These are phyloP conservation scores for Volucella bombylans DNA, from an alignment of 2,888 invertebrate genomes.

Conservation along the genomic window DNA sequence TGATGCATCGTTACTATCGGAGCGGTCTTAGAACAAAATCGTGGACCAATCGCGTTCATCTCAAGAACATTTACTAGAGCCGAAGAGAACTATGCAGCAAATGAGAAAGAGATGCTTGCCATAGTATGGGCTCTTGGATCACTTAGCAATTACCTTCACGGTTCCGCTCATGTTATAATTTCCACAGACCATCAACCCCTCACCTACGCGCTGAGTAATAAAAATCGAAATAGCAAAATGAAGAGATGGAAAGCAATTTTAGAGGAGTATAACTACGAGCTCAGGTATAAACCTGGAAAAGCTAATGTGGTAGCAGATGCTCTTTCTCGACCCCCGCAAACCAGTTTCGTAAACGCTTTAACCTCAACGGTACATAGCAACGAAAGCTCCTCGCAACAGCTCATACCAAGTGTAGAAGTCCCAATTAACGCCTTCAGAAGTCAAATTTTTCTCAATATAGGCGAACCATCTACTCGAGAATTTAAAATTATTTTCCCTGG, in stretches of 20 bases:
- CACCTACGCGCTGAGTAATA: no score
- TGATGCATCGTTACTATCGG: background rate
- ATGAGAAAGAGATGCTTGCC: no score
- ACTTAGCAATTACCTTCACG: no score
- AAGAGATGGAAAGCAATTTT: no score
- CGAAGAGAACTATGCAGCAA: no score
- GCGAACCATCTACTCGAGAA: conserved; percentile 15
- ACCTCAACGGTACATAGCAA: conserved; percentile 4
- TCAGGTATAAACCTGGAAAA: conserved; percentile 5
- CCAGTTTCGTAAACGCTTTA: background rate
- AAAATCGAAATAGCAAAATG: no score
- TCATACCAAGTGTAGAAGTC: background rate
- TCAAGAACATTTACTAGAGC: no score
- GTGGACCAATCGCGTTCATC: no score
- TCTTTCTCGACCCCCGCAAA: conserved; percentile 2
- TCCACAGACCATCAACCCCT: no score
- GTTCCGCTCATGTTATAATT: no score
- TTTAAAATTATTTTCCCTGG: conserved; percentile 21
- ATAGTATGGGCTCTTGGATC: no score
- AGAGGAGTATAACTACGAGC: conserved; percentile 1
- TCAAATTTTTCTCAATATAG: conserved; percentile 7
- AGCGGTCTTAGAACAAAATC: no score
- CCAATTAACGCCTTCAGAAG: conserved; percentile 6
- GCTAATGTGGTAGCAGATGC: conserved; percentile 2
- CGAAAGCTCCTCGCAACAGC: background rate